phyloP scores from a whole-genome alignment of 2,797 vertebrate genomes.

The Lepidocolaptes lacrymiger region DNA sequence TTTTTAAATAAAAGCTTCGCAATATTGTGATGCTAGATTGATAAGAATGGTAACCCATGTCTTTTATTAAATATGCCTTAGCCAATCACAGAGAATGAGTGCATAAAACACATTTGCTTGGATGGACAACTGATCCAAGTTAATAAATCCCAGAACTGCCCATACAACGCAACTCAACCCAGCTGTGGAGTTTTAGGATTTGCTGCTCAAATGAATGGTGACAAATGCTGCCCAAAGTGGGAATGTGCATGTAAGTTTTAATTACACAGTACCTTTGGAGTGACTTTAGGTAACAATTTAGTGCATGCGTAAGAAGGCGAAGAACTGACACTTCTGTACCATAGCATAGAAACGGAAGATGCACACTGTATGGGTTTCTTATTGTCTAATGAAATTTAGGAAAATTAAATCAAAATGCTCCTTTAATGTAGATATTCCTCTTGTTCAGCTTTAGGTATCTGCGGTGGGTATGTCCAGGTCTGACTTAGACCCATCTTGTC shows the following conservation, averaged over 20 bases:
- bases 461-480: not conserved
- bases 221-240: slow-evolving; percentile 96
- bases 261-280: not conserved
- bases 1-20: not conserved
- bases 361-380: fast-evolving
- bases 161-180: slow-evolving; percentile 81
- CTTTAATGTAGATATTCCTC: not conserved
- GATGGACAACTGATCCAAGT: slow-evolving; percentile 90
- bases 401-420: not conserved
- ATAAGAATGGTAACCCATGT: slow-evolving; percentile 44
- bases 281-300: not conserved
- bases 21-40: not conserved
- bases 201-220: slow-evolving; percentile 87
- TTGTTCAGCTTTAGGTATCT: not conserved
- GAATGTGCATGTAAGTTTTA: slow-evolving; percentile 92
- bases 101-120: slow-evolving; percentile 91
- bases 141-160: slow-evolving; percentile 93
- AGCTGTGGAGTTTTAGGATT: slow-evolving; percentile 93
- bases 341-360: not conserved
- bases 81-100: slow-evolving; percentile 86
- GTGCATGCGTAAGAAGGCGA: not conserved
- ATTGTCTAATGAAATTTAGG: not conserved
- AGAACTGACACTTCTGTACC: not conserved
- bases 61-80: slow-evolving; percentile 76
- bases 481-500: not conserved